Evolutionary conservation across 2,797 vertebrate species (phyloP).

Genomic region (Otolemur crassicaudatus): DNA sequence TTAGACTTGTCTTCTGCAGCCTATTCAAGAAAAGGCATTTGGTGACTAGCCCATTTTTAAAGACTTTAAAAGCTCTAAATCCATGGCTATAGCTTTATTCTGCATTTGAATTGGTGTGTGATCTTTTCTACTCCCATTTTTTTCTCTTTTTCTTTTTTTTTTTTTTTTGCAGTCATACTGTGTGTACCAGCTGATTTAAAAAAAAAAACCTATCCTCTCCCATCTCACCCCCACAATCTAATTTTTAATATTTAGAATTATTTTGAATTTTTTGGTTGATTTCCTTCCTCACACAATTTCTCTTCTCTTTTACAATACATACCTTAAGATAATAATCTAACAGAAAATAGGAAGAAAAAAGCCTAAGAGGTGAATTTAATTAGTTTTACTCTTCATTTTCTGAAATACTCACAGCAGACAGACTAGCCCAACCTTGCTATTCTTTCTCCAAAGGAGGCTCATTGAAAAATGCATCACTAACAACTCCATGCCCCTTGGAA

Average conservation of each 20-base stretch:
- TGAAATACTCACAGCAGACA: neutral
- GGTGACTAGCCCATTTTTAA: slow-evolving; percentile 61
- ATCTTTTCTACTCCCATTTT: slow-evolving; percentile 10
- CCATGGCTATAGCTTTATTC: neutral
- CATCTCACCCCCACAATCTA: neutral
- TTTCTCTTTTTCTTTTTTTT: too few species aligned
- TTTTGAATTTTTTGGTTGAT: slow-evolving; percentile 60
- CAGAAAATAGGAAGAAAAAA: neutral
- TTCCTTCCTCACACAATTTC: neutral
- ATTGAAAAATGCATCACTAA: neutral
- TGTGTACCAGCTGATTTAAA: slow-evolving; percentile 36
- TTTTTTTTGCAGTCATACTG: neutral
- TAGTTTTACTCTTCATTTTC: neutral
- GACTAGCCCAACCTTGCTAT: neutral
- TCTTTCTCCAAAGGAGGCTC: neutral
- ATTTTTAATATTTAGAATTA: slow-evolving; percentile 56
- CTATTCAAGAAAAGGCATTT: slow-evolving; percentile 82
- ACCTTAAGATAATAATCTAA: neutral
- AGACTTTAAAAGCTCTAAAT: slow-evolving; percentile 62
- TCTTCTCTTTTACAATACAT: neutral
- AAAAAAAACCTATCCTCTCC: slow-evolving; percentile 63
- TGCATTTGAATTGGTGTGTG: slow-evolving; percentile 27
- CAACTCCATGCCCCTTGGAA: neutral
- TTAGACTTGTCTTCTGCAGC: slow-evolving; percentile 88
- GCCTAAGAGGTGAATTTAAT: neutral